Conservation (phyloP, 2,113 vertebrate species). For the Herpailurus yagouaroundi region DNA sequence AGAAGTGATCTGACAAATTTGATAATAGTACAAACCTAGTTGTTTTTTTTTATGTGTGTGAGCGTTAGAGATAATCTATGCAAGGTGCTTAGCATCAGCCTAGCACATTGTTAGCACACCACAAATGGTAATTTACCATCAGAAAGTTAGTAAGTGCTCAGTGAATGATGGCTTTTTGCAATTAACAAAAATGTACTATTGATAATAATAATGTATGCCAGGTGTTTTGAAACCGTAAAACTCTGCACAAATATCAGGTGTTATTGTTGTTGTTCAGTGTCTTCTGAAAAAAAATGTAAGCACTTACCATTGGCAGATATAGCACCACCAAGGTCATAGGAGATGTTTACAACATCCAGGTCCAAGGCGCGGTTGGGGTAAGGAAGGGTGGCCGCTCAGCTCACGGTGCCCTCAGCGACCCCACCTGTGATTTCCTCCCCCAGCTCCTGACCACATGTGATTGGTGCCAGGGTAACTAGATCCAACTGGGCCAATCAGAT, state of each 20-base stretch:
- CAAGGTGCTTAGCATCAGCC: neutral
- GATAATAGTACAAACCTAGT: neutral
- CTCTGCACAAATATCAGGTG: neutral
- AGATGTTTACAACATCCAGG: neutral
- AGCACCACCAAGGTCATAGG: neutral
- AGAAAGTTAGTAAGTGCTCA: neutral
- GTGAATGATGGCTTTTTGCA: conserved; percentile 4
- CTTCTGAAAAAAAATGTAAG: neutral
- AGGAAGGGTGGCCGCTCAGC: neutral
- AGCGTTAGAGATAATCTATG: neutral
- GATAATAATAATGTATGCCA: neutral
- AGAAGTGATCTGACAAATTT: neutral
- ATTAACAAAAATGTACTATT: neutral
- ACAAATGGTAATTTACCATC: neutral
- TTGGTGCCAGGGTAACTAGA: neutral
- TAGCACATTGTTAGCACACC: neutral
- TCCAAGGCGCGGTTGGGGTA: neutral
- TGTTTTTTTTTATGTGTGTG: neutral
- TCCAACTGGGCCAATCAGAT: neutral
- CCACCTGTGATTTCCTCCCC: neutral
- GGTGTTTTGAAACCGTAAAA: conserved; percentile 28
- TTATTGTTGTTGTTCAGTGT: neutral
- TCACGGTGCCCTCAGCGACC: too few relatives aligned
- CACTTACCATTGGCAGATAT: neutral
- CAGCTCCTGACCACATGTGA: neutral